Base-by-base conservation (phyloP, 1,140 invertebrate genomes). In the Steinernema feltiae region DNA sequence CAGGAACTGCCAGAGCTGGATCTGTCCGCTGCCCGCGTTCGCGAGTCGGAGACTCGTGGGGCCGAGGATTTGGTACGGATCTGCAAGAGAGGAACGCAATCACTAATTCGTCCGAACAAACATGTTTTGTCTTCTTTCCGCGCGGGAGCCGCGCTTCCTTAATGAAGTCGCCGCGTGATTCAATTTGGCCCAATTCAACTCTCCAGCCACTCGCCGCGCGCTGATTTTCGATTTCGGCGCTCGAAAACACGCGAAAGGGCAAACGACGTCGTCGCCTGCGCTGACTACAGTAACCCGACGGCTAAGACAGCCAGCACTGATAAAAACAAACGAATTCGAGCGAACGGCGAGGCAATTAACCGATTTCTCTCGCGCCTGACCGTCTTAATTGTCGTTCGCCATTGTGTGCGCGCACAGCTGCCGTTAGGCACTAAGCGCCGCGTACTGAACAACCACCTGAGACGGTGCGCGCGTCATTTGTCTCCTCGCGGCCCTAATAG, bases 1-100 rank as follows among this genome's bases (percentile, higher is more conserved):
- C 24, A 99, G 90, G 87, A 99, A 98, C 89, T 98, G 96, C 96
- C 96, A 99, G 74, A 99, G 88, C 88, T 98, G 96, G 85, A 98
- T 98, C 88, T 98, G 96, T 35, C 96, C 96, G 30, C 81, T 83
- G 15, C 84, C 84, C 1, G 85, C 81, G 63, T 75, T 76, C 3
- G 85, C 85, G n/a, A 86, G 63, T 18, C 83, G 76, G 27, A 75
- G 76, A 15, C 73, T 79, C 27, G 78, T 84, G 30, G 82, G 84
- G 7, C 82, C 85, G 15, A 85, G 78, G 32, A 86, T 82, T 76
- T 83, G 79, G 74, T 86, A 85, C 3, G 84, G 84, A 71, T 85
- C 84, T 85, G 69, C 70, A 85, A 85, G 71, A 15, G n/a, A n/a
- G n/a, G n/a, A n/a, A n/a, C n/a, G n/a, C n/a, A n/a, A n/a, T n/a